Percentiles rank a stretch among this genome's conserved stretches.
These are phyloP conservation scores for Acrossocheilus fasciatus DNA, from an alignment of 2,797 vertebrate genomes.

Conservation along the genomic window DNA sequence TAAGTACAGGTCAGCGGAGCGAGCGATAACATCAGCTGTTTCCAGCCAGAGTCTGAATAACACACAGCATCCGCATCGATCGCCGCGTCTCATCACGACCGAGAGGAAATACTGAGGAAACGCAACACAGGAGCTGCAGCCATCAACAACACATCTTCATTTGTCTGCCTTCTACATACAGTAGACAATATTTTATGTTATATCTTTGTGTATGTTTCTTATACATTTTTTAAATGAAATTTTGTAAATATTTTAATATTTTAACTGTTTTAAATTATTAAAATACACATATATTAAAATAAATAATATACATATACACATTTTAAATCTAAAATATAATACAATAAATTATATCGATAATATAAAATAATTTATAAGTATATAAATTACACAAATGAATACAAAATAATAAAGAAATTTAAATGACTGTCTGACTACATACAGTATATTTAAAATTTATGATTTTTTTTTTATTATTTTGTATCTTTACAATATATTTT, in stretches of 20 bases:
- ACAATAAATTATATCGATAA: no score
- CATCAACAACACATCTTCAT: conserved; percentile 74
- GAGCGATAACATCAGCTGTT: neutral
- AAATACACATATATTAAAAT: neutral
- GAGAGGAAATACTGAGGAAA: conserved; percentile 77
- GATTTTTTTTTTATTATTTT: no score
- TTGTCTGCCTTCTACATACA: neutral
- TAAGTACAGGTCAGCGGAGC: neutral
- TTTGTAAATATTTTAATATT: neutral
- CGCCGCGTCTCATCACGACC: neutral
- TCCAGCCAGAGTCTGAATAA: conserved; percentile 10
- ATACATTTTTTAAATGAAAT: no score
- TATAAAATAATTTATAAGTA: no score
- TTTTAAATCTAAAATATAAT: no score
- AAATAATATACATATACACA: neutral
- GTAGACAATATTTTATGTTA: neutral
- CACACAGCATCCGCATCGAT: conserved; percentile 48
- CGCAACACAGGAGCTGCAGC: conserved; percentile 67
- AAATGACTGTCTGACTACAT: no score
- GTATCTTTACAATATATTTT: no score
- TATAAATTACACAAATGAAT: no score
- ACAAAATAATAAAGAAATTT: no score
- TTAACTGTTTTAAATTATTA: no score
- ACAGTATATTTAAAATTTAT: no score
- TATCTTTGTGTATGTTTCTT: neutral